These are phyloP conservation scores for Tupaia chinensis DNA, from an alignment of 2,113 vertebrate species.

Conservation along the genomic window DNA sequence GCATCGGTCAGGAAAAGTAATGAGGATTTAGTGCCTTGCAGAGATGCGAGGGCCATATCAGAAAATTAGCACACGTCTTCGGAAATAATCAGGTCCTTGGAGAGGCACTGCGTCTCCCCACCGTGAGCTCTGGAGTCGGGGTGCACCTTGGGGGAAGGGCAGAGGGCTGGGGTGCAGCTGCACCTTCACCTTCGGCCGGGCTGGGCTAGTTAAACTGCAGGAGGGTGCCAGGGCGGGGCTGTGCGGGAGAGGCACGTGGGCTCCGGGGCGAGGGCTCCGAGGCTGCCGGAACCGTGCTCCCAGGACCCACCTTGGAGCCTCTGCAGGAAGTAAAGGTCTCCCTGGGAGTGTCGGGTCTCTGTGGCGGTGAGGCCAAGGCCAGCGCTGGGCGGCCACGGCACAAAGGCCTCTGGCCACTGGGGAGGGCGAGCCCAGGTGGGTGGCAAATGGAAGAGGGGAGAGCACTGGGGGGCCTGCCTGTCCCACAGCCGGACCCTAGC, in stretches of 20 bases:
- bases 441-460: background rate
- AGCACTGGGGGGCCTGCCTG: background rate
- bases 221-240: background rate
- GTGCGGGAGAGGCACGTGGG: background rate
- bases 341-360: background rate
- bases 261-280: background rate
- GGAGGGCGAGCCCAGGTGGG: background rate
- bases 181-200: no score
- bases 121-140: conserved; percentile 69
- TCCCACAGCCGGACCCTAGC: no score
- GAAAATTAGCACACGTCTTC: conserved; percentile 90
- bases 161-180: background rate
- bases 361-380: background rate
- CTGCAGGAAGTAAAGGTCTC: background rate
- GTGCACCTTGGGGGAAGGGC: background rate
- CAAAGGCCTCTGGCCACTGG: background rate
- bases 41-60: conserved; percentile 91
- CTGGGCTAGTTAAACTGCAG: no score
- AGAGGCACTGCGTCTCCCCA: conserved; percentile 77
- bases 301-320: background rate
- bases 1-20: conserved; percentile 92
- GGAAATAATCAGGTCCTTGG: conserved; percentile 88
- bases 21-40: conserved; percentile 90
- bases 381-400: background rate
- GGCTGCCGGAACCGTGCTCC: background rate